These are phyloP conservation scores for Drosophila kokeensis DNA, from an alignment of 2,888 invertebrate genomes.

Conservation along the genomic window DNA sequence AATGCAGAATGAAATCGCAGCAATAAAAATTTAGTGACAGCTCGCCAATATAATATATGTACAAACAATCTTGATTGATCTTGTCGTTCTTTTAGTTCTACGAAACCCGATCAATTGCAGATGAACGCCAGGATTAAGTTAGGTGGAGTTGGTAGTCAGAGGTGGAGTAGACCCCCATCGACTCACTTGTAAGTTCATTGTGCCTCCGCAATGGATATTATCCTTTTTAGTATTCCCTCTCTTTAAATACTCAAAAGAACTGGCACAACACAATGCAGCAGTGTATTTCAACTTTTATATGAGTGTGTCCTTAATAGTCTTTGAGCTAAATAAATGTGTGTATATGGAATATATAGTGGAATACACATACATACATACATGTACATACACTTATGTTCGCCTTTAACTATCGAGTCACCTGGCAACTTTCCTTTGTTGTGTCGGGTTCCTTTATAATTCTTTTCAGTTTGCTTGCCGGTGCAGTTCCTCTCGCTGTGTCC, in stretches of 20 bases:
- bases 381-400: not conserved
- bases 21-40: not conserved
- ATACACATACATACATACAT: not conserved
- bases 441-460: not conserved
- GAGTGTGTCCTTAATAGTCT: not conserved
- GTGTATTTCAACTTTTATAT: not conserved
- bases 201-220: not conserved
- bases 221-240: not conserved
- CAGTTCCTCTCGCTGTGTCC: not conserved
- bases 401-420: conserved; percentile 3
- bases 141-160: not conserved
- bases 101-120: not conserved
- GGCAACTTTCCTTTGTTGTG: not conserved
- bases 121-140: not conserved
- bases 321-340: not conserved
- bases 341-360: not conserved
- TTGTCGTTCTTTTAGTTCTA: not conserved
- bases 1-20: not conserved
- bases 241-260: not conserved
- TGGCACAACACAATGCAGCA: not conserved
- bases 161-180: no score
- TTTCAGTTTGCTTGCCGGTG: not conserved
- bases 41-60: not conserved
- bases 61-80: not conserved
- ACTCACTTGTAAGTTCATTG: not conserved